Conservation (phyloP, 2,797 vertebrate species). For the Linurgus olivaceus region DNA sequence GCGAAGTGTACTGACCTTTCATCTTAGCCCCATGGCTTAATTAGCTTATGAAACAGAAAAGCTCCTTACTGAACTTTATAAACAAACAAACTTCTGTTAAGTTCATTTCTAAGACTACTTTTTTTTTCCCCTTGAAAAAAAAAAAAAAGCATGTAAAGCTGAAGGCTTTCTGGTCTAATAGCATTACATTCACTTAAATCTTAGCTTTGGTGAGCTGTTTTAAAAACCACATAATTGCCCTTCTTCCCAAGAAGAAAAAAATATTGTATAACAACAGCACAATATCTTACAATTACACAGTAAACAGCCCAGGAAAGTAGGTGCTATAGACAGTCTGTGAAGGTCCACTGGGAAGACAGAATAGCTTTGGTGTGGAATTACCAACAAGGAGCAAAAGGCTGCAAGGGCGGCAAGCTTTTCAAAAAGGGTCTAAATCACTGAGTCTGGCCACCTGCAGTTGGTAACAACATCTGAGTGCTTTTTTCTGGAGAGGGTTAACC, state of each 20-base stretch:
- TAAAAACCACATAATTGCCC: conserved; percentile 44
- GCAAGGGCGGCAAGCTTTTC: not conserved
- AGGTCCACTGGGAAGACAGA: not conserved
- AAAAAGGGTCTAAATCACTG: not conserved
- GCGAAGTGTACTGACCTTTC: conserved; percentile 42
- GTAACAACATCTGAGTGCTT: not conserved
- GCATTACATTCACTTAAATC: conserved; percentile 58
- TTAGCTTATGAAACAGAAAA: conserved; percentile 70
- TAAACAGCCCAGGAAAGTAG: not conserved
- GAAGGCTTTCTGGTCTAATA: conserved; percentile 44
- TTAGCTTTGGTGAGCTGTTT: conserved; percentile 47
- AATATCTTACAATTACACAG: not conserved
- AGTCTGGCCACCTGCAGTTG: not conserved
- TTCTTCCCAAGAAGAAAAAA: conserved; percentile 32
- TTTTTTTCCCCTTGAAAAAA: not conserved
- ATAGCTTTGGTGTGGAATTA: not conserved
- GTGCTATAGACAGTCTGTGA: not conserved
- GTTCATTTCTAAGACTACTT: not conserved
- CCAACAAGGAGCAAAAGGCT: not conserved
- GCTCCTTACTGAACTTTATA: conserved; percentile 56
- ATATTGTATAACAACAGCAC: not conserved
- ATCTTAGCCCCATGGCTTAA: conserved; percentile 43
- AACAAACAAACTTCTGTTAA: conserved; percentile 60
- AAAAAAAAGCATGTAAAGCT: not conserved
- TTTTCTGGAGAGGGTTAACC: not conserved